A percentile compares a stretch with the other conserved stretches of the same genome.
phyloP scores from a whole-genome alignment of 2,888 invertebrate species.

The Sesia bembeciformis region DNA sequence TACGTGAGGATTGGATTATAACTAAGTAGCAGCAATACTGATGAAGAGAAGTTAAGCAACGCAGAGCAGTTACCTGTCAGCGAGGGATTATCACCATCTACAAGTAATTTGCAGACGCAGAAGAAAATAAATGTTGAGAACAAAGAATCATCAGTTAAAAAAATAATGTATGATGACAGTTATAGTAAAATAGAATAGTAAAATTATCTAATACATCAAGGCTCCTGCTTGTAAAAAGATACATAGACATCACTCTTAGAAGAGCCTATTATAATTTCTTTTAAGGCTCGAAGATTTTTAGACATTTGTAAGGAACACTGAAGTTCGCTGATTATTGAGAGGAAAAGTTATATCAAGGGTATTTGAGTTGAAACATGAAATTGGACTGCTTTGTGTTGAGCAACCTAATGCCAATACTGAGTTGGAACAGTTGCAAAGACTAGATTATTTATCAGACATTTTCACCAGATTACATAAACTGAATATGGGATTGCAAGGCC shows the following conservation, averaged over 20 bases:
- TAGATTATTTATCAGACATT: not conserved
- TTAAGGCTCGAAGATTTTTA: too few species aligned
- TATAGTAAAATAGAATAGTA: too few species aligned
- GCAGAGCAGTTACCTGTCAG: constrained; percentile 9
- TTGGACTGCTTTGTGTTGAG: not conserved
- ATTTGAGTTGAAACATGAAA: not conserved
- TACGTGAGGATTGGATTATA: too few species aligned
- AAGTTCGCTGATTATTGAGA: constrained; percentile 4
- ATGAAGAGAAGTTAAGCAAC: constrained; percentile 6
- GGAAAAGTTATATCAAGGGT: constrained; percentile 7
- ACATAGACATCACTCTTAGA: too few species aligned
- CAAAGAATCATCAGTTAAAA: constrained; percentile 5
- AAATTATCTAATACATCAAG: too few species aligned
- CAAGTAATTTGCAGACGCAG: constrained; percentile 6
- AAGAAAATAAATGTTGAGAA: constrained; percentile 9
- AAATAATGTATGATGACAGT: constrained; percentile 7
- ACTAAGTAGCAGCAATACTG: too few species aligned
- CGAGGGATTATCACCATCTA: constrained; percentile 6
- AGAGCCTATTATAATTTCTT: too few species aligned
- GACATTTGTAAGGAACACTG: not conserved
- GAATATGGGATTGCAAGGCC: not conserved
- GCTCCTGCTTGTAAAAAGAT: too few species aligned
- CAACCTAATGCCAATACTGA: not conserved
- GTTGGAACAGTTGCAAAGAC: not conserved
- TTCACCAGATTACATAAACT: not conserved